Conservation (phyloP, 35 echinoderm and acorn worm species). For the Hemicentrotus pulcherrimus region DNA sequence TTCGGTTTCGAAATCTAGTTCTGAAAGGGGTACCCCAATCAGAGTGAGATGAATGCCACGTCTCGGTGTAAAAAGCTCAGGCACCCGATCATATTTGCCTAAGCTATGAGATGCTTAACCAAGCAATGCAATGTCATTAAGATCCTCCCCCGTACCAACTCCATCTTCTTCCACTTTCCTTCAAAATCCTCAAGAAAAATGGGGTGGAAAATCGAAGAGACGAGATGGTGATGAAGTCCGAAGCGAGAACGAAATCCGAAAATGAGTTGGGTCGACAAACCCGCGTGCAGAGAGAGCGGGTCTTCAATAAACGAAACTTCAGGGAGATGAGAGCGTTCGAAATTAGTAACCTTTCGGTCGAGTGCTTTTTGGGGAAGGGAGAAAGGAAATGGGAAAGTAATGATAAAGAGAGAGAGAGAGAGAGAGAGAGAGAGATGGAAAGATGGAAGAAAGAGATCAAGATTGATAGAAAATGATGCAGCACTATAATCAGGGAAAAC, state of each 20-base stretch:
- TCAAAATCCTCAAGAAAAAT: not conserved
- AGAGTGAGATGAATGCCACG: not conserved
- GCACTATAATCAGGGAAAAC: no score
- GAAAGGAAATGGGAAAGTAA: constrained; percentile 7
- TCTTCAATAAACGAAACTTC: constrained; percentile 16
- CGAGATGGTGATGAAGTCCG: not conserved
- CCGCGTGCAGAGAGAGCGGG: not conserved
- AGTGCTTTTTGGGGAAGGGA: not conserved
- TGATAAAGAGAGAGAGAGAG: not conserved
- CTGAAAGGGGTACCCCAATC: not conserved
- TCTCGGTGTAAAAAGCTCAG: not conserved
- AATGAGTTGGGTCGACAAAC: not conserved
- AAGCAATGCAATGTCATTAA: constrained; percentile 44
- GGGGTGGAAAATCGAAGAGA: constrained; percentile 21
- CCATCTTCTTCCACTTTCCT: not conserved
- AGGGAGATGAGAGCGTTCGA: constrained; percentile 14
- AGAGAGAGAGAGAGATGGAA: not conserved
- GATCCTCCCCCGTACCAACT: constrained; percentile 22
- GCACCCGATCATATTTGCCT: constrained; percentile 43
- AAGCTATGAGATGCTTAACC: constrained; percentile 46
- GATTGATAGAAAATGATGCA: no score
- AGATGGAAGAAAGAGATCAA: no score
- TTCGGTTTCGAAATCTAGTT: not conserved
- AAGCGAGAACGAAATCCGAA: constrained; percentile 14
- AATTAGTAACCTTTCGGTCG: constrained; percentile 39